phyloP scores from a whole-genome alignment of 1,140 invertebrate species.

The Vollenhovia emeryi region DNA sequence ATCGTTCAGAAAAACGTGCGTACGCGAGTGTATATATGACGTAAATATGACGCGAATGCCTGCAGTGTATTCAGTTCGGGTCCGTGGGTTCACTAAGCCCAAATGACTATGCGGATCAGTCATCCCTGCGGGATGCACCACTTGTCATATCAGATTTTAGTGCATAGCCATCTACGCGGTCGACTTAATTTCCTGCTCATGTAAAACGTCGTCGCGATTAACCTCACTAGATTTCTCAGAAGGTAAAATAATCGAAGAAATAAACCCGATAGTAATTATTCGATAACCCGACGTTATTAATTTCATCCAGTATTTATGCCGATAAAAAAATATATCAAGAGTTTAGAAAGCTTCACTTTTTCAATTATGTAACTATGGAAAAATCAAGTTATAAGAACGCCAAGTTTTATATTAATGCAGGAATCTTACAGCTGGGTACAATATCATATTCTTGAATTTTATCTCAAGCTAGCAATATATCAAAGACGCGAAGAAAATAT shows the following conservation, averaged over 20 bases:
- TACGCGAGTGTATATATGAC: neutral
- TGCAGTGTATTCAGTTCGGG: neutral
- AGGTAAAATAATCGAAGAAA: neutral
- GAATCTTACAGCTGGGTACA: too few species aligned
- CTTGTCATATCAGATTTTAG: constrained; percentile 35
- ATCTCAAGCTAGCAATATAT: neutral
- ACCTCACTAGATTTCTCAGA: neutral
- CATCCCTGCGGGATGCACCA: neutral
- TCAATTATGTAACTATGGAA: neutral
- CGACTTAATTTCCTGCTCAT: constrained; percentile 40
- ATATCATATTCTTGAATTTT: neutral
- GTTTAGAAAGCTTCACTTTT: neutral
- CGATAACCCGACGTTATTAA: neutral
- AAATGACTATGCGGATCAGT: constrained; percentile 14
- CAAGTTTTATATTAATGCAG: neutral
- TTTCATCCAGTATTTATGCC: neutral
- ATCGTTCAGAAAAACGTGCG: neutral
- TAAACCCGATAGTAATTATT: neutral
- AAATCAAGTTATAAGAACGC: neutral
- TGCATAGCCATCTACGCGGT: neutral
- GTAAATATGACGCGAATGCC: neutral
- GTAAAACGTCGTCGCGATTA: constrained; percentile 35
- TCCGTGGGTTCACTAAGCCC: neutral
- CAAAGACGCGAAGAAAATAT: constrained; percentile 11
- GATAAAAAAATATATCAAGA: neutral